phyloP scores from a whole-genome alignment of 1,140 invertebrate genomes.

The Listronotus bonariensis region DNA sequence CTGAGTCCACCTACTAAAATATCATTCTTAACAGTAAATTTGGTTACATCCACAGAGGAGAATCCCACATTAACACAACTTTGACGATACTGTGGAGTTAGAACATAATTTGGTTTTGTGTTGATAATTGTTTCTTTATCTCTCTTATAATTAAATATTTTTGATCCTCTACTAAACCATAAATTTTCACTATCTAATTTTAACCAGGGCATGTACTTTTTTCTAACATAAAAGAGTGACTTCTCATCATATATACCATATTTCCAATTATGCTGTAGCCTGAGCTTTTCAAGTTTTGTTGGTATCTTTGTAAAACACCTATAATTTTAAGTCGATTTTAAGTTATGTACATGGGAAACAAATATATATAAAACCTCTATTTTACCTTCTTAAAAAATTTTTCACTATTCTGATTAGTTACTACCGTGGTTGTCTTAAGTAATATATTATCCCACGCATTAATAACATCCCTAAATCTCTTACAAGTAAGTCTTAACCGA shows the following conservation, averaged over 20 bases:
- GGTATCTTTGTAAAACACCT: constrained; percentile 41
- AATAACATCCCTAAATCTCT: constrained; percentile 43
- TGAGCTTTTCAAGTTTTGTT: constrained; percentile 38
- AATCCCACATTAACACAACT: constrained; percentile 26
- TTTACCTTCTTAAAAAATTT: constrained; percentile 40
- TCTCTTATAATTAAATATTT: constrained; percentile 41
- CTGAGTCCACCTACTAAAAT: constrained; percentile 40
- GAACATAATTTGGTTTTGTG: constrained; percentile 17
- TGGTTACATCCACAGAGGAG: constrained; percentile 36
- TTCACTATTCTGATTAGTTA: constrained; percentile 45
- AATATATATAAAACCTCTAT: constrained; percentile 1
- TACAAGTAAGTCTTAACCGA: constrained; percentile 42
- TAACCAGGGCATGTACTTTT: constrained; percentile 43
- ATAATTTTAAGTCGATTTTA: too few relatives aligned
- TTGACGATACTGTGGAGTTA: constrained; percentile 26
- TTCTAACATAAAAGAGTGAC: constrained; percentile 33
- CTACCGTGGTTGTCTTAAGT: constrained; percentile 34
- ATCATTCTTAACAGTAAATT: constrained; percentile 42
- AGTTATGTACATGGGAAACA: constrained; percentile 4
- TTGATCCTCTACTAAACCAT: constrained; percentile 43
- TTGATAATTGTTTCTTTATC: constrained; percentile 27
- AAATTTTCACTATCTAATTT: constrained; percentile 39
- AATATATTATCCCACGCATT: constrained; percentile 36
- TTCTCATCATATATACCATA: constrained; percentile 42
- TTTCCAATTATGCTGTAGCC: constrained; percentile 46